Base-by-base conservation (phyloP, 1,140 invertebrate species). In the Drosophila eugracilis region DNA sequence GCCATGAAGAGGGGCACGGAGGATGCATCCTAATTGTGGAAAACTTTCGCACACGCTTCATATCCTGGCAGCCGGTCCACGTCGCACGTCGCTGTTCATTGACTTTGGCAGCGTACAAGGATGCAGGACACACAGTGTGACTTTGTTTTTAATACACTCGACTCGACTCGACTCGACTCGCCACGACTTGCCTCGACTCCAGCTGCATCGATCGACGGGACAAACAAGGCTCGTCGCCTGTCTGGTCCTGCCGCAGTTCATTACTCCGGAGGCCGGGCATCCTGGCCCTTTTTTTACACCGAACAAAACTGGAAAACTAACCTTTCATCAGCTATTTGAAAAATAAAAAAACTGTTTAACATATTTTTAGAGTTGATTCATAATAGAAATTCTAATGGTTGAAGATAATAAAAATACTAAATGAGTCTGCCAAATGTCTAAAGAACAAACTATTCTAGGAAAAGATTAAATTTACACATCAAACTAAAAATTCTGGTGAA, bases 61-160 rank as follows among this genome's bases (percentile, higher is more conserved):
- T 85, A 73, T 79, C 71, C 80, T 84, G 75, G 39, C 30, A 14
- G 36, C 42, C 22, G 50, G 44, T 66, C 52, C 39, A 26, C 30
- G 75, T 78, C 63, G 63, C 39, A 36, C 41, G 78, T 83, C 63
- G 63, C 78, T 88, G 78, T 88, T 78, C 83, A 86, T 86, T 86
- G 83, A 86, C 81, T 86, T 78, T 86, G 77, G 83, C 77, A 88
- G 70, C 78, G 52, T 17, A 66, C 60, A 86, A 66, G 66, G 58
- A 76, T 80, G 75, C 63, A 77, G 58, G 65, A 85, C 80, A 84
- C 62, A 72, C 75, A 74, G 50, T 88, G 84, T 75, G 75, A 86
- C 83, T 86, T 83, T 86, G 83, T 88, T 88, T 88, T 88, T 88
- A 88, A 88, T 88, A 88, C 83, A 88, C 83, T 88, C 84, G 59